Evolutionary conservation across 2,797 vertebrate species (phyloP), one percentile per base, ranked within the genome.

Genomic region (Chloroceryle amazona): DNA sequence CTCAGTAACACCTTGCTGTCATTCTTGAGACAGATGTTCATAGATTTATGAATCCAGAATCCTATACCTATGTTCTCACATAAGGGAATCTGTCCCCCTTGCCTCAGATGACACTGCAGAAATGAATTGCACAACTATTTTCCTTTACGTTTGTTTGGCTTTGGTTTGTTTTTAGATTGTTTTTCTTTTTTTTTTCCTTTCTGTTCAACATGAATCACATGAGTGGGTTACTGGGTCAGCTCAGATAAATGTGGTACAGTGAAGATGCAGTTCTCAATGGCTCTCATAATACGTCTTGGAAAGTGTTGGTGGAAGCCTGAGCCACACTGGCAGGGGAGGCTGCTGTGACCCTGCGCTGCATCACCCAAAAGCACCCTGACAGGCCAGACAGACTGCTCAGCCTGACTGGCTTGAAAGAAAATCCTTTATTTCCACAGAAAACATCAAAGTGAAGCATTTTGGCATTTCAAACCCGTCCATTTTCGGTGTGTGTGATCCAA

Each of bases 371-470:
- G 26, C 55, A 76, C 37, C 16, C 35, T 42, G 78, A 60, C 58
- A 68, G 72, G 22, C 57, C 82, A 78, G 80, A 61, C 22, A 86
- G 49, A 49, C 1, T 41, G 52, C 11, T 82, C 78, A 67, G 29
- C 29, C 67, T 76, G 63, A 60, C 44, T 89, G 58, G 37, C 60
- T 80, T 8, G 41, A 91, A 87, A 89, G 7, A 63, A 85, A 91
- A 78, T 61, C 35, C 33, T 74, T 65, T 57, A 19, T 91, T 94
- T 92, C 73, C 51, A 55, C 1, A 0, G 61, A 72, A 86, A 90
- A 94, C 41, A 51, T 76, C 68, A 44, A 90, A 92, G 60, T 18
- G 28, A 86, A 91, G 18, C 31, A 62, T 63, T 81, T 22, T 79
- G 81, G 39, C 31, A 18, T 76, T 86, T 76, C 42, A 58, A 79